A percentile compares a stretch with the other conserved stretches of the same genome.
Evolutionary conservation across 2,113 vertebrate species (phyloP).

Genomic region (Burhinus bistriatus): DNA sequence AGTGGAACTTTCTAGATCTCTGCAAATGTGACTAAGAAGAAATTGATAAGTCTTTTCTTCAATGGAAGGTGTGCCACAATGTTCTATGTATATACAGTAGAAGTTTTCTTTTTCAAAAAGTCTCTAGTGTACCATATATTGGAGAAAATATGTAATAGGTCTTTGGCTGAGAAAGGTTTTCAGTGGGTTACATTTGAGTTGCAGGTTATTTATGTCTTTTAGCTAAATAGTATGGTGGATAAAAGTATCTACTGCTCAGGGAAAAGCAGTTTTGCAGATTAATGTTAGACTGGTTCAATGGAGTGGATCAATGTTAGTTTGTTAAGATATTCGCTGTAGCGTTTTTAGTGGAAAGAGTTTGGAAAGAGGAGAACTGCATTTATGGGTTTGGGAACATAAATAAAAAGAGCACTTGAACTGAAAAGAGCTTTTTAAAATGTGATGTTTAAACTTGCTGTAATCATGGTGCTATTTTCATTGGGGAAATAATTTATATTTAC

Average conservation of each 20-base stretch:
- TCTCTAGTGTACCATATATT: background rate
- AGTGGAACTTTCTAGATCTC: background rate
- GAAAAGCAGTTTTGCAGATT: background rate
- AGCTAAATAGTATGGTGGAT: background rate
- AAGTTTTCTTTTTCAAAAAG: background rate
- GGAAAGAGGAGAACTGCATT: background rate
- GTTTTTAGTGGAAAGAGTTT: background rate
- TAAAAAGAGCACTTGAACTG: background rate
- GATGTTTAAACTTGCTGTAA: background rate
- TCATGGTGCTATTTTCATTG: background rate
- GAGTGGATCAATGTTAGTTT: slow-evolving; percentile 10
- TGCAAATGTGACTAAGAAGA: background rate
- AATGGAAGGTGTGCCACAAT: background rate
- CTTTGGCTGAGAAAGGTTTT: background rate
- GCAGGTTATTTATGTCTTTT: slow-evolving; percentile 7
- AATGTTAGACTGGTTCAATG: background rate
- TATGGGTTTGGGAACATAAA: background rate
- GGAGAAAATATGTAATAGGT: background rate
- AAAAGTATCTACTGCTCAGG: background rate
- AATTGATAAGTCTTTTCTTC: background rate
- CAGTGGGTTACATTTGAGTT: background rate
- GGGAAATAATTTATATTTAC: background rate
- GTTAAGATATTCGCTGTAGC: background rate
- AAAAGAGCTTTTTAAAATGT: background rate
- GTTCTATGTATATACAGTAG: background rate